Conservation (phyloP, 1,140 invertebrate genomes). For the Arctopsyche grandis region DNA sequence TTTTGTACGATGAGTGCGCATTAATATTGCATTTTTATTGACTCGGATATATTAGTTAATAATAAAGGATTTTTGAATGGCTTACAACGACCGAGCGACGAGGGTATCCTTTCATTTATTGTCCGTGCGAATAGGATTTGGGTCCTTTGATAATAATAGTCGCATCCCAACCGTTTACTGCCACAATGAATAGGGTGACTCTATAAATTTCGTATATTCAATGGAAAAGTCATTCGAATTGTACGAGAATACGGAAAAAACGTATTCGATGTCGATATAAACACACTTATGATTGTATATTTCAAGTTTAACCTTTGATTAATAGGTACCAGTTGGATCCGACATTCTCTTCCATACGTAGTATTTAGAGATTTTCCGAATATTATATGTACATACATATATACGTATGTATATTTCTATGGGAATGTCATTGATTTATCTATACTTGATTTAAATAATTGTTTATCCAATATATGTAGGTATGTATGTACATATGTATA, state of each 20-base stretch:
- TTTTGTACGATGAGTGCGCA: background rate
- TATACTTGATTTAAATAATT: background rate
- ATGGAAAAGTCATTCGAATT: slow-evolving; percentile 28
- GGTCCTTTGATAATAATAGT: slow-evolving; percentile 23
- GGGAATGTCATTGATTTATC: no score
- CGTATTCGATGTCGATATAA: background rate
- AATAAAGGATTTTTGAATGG: slow-evolving; percentile 44
- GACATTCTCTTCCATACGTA: no score
- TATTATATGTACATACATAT: no score
- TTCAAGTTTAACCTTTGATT: no score
- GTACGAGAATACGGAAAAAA: slow-evolving; percentile 16
- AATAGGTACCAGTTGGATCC: no score
- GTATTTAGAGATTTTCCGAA: no score
- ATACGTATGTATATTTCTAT: no score
- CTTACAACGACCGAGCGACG: slow-evolving; percentile 12
- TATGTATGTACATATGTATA: background rate
- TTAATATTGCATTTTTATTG: slow-evolving; percentile 34
- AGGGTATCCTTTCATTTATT: slow-evolving; percentile 27
- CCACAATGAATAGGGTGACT: slow-evolving; percentile 37
- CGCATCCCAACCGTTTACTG: slow-evolving; percentile 25
- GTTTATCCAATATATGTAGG: background rate
- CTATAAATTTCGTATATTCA: slow-evolving; percentile 31
- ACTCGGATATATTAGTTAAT: slow-evolving; percentile 38
- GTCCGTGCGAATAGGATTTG: slow-evolving; percentile 20
- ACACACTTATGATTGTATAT: background rate